Percentiles rank a stretch among this genome's conserved stretches.
phyloP scores from a whole-genome alignment of 1,140 invertebrate genomes.

The Reticulitermes speratus region DNA sequence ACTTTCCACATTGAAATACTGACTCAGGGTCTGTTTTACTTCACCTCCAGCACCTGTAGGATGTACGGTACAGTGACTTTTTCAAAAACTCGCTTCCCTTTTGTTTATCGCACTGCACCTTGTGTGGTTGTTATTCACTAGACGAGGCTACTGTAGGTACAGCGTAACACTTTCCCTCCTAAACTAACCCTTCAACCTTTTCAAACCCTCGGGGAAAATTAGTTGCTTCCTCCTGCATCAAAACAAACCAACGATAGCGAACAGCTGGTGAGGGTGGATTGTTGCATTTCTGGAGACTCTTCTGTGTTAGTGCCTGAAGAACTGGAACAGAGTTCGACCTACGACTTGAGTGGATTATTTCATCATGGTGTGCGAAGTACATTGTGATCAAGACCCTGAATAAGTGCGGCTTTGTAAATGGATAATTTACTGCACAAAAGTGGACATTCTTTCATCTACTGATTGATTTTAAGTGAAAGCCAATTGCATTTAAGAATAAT shows the following conservation, averaged over 20 bases:
- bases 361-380: not conserved
- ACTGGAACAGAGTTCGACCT: not conserved
- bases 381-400: too few species aligned
- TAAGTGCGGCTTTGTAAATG: not conserved
- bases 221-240: not conserved
- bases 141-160: not conserved
- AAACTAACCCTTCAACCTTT: not conserved
- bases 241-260: not conserved
- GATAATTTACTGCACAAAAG: not conserved
- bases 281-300: not conserved
- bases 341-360: not conserved
- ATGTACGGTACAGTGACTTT: slow-evolving; percentile 1
- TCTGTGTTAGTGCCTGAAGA: not conserved
- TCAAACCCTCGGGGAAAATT: not conserved
- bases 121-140: not conserved
- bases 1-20: too few species aligned
- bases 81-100: not conserved
- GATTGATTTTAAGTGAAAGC: not conserved
- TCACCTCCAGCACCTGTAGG: not conserved
- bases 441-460: not conserved
- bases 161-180: not conserved
- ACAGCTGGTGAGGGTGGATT: not conserved
- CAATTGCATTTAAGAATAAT: not conserved
- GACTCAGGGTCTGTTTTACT: too few species aligned
- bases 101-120: not conserved